Evolutionary conservation across 2,113 vertebrate species (phyloP).

Genomic region (Atrichornis clamosus): DNA sequence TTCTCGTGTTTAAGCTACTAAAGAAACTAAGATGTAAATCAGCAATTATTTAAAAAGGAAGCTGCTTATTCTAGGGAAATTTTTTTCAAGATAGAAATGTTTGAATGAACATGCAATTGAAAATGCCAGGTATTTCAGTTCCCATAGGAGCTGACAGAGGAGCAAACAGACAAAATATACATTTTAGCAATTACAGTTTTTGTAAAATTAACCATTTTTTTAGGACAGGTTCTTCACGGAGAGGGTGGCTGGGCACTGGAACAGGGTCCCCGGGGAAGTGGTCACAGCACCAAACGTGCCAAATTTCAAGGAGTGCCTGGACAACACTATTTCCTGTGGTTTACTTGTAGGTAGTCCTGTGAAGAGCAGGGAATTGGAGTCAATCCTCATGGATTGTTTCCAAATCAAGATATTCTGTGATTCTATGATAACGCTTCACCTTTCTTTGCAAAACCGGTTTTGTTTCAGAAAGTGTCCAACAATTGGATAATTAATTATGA

Average conservation of each 20-base stretch:
- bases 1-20: neutral
- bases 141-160: neutral
- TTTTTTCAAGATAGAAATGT: neutral
- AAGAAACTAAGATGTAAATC: neutral
- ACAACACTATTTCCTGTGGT: rapidly evolving
- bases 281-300: neutral
- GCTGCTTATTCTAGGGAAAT: neutral
- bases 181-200: neutral
- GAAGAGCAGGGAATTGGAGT: neutral
- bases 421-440: neutral
- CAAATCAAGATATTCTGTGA: neutral
- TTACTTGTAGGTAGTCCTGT: neutral
- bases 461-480: neutral
- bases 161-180: neutral
- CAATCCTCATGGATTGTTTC: neutral
- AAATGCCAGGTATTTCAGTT: neutral
- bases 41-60: neutral
- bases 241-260: neutral
- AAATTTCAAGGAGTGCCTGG: neutral
- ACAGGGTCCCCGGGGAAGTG: neutral
- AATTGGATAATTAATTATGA: neutral
- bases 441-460: neutral
- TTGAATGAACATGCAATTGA: neutral
- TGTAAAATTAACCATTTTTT: neutral
- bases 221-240: neutral